These are phyloP conservation scores for Drosophila orosa DNA, from an alignment of 1,140 invertebrate species.

Conservation along the genomic window DNA sequence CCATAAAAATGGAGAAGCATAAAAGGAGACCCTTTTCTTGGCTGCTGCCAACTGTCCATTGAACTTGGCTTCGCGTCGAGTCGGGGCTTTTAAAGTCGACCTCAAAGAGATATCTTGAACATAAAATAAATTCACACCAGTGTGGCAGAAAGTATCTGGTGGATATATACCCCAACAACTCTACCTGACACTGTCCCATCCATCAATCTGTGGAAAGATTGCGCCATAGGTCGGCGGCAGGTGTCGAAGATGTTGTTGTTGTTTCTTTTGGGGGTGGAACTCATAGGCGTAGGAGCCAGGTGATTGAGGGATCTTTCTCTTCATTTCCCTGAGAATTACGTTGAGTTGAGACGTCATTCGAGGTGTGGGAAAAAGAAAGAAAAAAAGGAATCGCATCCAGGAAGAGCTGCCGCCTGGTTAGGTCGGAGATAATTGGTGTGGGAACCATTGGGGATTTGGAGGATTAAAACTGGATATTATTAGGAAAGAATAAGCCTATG, in stretches of 20 bases:
- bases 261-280: constrained; percentile 42
- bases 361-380: constrained; percentile 20
- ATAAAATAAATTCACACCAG: constrained; percentile 74
- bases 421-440: constrained; percentile 22
- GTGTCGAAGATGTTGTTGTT: constrained; percentile 45
- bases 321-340: constrained; percentile 28
- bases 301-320: constrained; percentile 24
- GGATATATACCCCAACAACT: constrained; percentile 21
- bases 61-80: constrained; percentile 50
- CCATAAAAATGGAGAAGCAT: constrained; percentile 70
- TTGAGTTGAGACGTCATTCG: constrained; percentile 31
- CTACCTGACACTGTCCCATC: constrained; percentile 48
- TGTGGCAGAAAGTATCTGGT: constrained; percentile 51
- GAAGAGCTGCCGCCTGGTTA: constrained; percentile 10
- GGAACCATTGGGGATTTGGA: background rate
- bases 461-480: background rate
- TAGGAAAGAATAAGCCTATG: background rate
- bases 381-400: constrained; percentile 11
- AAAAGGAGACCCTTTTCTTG: constrained; percentile 75
- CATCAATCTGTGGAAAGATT: constrained; percentile 53
- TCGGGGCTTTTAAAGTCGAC: constrained; percentile 6
- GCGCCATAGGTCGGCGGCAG: constrained; percentile 50
- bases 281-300: constrained; percentile 27
- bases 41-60: constrained; percentile 52
- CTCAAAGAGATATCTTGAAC: constrained; percentile 62